Base-by-base conservation (phyloP, 2,888 invertebrate genomes). In the Papilio protenor region DNA sequence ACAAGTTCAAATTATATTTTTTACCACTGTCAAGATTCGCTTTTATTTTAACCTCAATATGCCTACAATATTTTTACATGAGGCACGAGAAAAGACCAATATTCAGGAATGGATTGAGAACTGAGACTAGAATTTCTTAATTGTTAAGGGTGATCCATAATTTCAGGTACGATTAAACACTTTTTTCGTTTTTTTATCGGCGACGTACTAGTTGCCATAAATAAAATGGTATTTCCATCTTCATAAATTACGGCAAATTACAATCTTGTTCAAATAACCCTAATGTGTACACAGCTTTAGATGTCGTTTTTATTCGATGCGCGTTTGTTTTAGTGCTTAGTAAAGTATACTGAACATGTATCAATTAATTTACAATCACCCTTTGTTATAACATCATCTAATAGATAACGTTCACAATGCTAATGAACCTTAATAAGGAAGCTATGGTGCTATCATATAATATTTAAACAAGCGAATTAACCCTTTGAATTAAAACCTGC, bases 341-440 rank as follows among this genome's bases (percentile, higher is more conserved):
- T 71, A 74, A 71, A 71, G 71, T 71, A 45, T 52, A 71, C 23
- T 77, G 73, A 47, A 59, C 75, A 27, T 69, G 76, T 76, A 47
- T 59, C 14, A 55, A 49, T 69, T 61, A 71, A 75, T 75, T 74
- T 78, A 78, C 23, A 27, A 70, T 1, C 12, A n/a, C n/a, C 52
- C 40, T 71, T 78, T 75, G 75, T 78, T 75, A 71, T 61, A 52
- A n/a, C n/a, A 45, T 71, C 70, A 33, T 52, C 66, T 61, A 12
- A 74, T 61, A 70, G 74, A 71, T 78, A 75, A 78, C 64, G 16
- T n/a, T n/a, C 40, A 33, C 47, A 77, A 61, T 18, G 69, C 71
- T 49, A 40, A 71, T 61, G 71, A 75, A 75, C 61, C 27, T 33
- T 57, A 77, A 77, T 74, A 45, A 64, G 61, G 52, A 72, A 70